phyloP scores from a whole-genome alignment of 2,113 vertebrate species.

The Siniperca knerii region DNA sequence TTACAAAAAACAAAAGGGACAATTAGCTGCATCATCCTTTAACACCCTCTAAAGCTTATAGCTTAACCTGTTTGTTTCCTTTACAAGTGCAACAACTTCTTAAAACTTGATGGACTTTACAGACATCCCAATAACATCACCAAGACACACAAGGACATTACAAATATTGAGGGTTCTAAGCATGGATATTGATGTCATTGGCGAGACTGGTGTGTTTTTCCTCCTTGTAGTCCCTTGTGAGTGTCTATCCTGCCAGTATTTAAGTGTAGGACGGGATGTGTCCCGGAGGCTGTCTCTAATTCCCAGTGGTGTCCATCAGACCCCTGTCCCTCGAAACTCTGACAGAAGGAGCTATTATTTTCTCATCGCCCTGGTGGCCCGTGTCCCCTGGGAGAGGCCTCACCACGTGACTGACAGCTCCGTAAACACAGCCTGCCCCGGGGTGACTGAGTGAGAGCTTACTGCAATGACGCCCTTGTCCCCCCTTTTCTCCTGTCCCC shows the following conservation, averaged over 20 bases:
- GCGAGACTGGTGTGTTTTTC: slow-evolving; percentile 11
- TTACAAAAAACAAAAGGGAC: not conserved
- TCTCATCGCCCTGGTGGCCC: slow-evolving; percentile 74
- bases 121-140: not conserved
- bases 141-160: not conserved
- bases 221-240: slow-evolving; percentile 13
- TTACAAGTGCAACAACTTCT: not conserved
- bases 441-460: slow-evolving; percentile 72
- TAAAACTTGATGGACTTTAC: not conserved
- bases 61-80: not conserved
- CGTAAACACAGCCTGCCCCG: slow-evolving; percentile 76
- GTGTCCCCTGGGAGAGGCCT: slow-evolving; percentile 74
- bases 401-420: slow-evolving; percentile 80
- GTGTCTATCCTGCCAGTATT: slow-evolving; percentile 59
- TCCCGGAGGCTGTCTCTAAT: slow-evolving; percentile 79
- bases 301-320: slow-evolving; percentile 85
- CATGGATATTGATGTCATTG: slow-evolving; percentile 19
- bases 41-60: not conserved
- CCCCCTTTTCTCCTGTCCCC: slow-evolving; percentile 38
- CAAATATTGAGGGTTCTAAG: slow-evolving; percentile 5
- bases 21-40: not conserved
- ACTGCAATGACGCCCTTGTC: slow-evolving; percentile 52
- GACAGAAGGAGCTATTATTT: slow-evolving; percentile 88
- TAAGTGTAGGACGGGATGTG: slow-evolving; percentile 70
- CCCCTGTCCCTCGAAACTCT: slow-evolving; percentile 83